A percentile compares a stretch with the other conserved stretches of the same genome.
Conservation (phyloP, 2,113 vertebrate genomes). For the Eptatretus burgeri region DNA sequence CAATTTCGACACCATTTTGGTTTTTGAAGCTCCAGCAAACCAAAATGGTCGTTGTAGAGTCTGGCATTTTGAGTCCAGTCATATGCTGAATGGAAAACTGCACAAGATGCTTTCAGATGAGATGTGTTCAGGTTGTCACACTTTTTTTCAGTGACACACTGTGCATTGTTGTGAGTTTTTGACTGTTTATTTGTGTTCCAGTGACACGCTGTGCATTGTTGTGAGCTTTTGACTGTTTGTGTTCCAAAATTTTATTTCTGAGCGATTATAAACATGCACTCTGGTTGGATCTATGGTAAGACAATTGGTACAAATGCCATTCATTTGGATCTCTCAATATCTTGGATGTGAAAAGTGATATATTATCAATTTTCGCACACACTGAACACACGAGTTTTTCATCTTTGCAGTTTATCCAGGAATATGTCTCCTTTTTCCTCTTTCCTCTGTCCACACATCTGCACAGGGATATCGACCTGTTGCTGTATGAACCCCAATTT, state of each 20-base stretch:
- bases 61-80: not conserved
- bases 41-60: not conserved
- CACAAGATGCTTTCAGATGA: not conserved
- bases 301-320: not conserved
- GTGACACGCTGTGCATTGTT: not conserved
- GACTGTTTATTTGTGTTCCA: not conserved
- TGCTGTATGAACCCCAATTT: no score
- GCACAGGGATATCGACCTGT: no score
- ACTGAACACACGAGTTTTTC: no score
- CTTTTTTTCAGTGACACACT: not conserved
- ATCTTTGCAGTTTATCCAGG: no score
- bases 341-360: not conserved
- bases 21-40: constrained; percentile 4
- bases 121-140: constrained; percentile 1
- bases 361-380: no score
- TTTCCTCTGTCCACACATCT: no score
- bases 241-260: not conserved
- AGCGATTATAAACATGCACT: not conserved
- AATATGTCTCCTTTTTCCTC: no score
- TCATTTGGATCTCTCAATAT: not conserved
- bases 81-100: not conserved
- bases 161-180: not conserved
- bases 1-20: not conserved
- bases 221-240: constrained; percentile 5
- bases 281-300: not conserved